Percentiles rank a stretch among this genome's conserved stretches.
Evolutionary conservation across 2,888 invertebrate genomes (phyloP).

Genomic region (Coenonympha glycerion): DNA sequence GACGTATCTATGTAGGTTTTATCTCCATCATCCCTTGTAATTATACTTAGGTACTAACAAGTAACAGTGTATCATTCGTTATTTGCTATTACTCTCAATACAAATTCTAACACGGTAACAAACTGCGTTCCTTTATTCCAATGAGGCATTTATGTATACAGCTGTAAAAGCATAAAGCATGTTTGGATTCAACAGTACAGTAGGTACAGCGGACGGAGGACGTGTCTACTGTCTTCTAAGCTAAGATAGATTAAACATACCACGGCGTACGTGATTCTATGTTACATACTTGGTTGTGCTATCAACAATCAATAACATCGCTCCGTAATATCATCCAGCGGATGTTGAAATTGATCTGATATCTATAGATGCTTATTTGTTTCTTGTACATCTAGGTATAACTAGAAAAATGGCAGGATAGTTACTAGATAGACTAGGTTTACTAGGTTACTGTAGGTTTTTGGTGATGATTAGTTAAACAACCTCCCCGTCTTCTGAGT

Average conservation of each 20-base stretch:
- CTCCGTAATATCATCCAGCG: neutral
- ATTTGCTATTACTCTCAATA: no score
- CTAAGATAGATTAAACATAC: constrained; percentile 24
- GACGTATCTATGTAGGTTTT: no score
- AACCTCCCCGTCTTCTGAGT: no score
- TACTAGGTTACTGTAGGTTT: no score
- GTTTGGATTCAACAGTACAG: constrained; percentile 17
- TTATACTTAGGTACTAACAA: no score
- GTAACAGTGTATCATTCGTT: no score
- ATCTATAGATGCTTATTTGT: no score
- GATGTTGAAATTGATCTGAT: constrained; percentile 10
- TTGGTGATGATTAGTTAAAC: no score
- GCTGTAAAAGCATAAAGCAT: constrained; percentile 12
- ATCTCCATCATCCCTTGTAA: no score
- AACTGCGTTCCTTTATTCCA: constrained; percentile 3
- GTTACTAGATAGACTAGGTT: no score
- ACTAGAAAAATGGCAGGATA: no score
- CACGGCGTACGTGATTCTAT: constrained; percentile 21
- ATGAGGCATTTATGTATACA: constrained; percentile 21
- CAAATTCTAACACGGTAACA: neutral
- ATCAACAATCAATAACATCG: constrained; percentile 2
- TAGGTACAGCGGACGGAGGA: constrained; percentile 5
- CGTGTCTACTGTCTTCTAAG: constrained; percentile 23
- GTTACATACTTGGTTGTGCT: constrained; percentile 13
- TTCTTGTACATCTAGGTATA: no score